Conservation (phyloP, 1,140 invertebrate species). For the Aphis gossypii region DNA sequence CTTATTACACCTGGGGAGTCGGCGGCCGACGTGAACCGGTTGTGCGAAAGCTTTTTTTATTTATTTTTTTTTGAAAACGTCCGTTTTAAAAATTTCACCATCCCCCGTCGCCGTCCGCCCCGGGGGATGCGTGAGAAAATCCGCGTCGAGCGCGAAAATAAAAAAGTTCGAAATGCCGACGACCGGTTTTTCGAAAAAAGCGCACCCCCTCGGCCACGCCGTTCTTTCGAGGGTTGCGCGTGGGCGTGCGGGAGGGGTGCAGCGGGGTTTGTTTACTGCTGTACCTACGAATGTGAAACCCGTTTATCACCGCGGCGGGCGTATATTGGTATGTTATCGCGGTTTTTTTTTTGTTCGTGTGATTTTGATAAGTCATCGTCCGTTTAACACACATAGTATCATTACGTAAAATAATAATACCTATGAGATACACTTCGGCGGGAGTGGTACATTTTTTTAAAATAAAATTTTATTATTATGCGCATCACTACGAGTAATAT, state of each 20-base stretch:
- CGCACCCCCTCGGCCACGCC: not conserved
- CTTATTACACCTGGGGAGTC: not conserved
- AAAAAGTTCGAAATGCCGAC: slow-evolving; percentile 35
- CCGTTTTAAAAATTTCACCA: not conserved
- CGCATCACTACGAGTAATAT: not conserved
- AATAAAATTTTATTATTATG: not conserved
- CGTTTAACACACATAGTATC: not conserved
- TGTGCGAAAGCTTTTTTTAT: slow-evolving; percentile 29
- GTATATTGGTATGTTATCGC: not conserved
- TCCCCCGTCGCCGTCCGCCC: no score
- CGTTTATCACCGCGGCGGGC: not conserved
- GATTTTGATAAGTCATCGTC: not conserved
- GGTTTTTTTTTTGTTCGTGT: not conserved
- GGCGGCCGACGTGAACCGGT: not conserved
- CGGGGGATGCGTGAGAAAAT: slow-evolving; percentile 21
- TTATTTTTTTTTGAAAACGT: not conserved
- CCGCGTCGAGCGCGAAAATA: not conserved
- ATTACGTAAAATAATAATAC: not conserved
- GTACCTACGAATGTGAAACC: not conserved
- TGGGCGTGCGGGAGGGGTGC: not conserved
- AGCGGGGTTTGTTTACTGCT: not conserved
- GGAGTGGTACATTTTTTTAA: no score
- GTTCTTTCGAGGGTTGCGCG: not conserved
- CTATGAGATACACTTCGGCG: not conserved
- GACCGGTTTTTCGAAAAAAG: not conserved